Evolutionary conservation across 2,797 vertebrate genomes (phyloP).

Genomic region (Melanogrammus aeglefinus): DNA sequence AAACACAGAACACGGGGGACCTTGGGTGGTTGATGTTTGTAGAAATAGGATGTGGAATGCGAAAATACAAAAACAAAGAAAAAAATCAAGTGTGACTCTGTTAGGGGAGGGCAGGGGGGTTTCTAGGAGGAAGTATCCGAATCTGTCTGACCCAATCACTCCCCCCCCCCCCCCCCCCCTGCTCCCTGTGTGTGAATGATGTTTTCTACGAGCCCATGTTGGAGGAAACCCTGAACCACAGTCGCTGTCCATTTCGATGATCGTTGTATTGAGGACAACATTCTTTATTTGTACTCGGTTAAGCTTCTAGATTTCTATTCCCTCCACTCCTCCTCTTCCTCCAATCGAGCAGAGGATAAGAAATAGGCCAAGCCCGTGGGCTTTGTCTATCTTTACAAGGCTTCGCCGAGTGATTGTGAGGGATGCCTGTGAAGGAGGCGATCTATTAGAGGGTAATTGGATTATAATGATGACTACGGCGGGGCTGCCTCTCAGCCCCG

Average conservation of each 20-base stretch:
- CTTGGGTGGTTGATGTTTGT: constrained; percentile 2
- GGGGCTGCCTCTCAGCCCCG: constrained; percentile 54
- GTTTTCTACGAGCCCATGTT: not conserved
- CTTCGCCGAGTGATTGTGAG: constrained; percentile 66
- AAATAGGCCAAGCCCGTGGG: constrained; percentile 56
- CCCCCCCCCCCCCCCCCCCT: not conserved
- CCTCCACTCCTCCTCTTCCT: constrained; percentile 23
- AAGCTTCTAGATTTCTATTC: constrained; percentile 34
- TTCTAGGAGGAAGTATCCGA: not conserved
- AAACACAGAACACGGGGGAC: not conserved
- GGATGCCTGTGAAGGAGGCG: constrained; percentile 70
- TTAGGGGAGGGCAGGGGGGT: not conserved
- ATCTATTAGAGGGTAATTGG: constrained; percentile 68
- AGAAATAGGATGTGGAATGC: constrained; percentile 1
- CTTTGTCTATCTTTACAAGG: constrained; percentile 67
- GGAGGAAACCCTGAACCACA: constrained; percentile 13
- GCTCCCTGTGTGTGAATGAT: not conserved
- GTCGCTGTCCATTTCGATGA: constrained; percentile 42
- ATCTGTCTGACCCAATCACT: not conserved
- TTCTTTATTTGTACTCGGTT: constrained; percentile 55
- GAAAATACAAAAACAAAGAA: not conserved
- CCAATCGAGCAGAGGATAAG: constrained; percentile 53
- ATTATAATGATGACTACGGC: constrained; percentile 69
- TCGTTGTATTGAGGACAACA: constrained; percentile 58
- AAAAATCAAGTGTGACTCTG: not conserved